Percentiles rank a stretch among this genome's conserved stretches.
phyloP scores from a whole-genome alignment of 37 sponge, comb jelly and placozoan species.

The Spongilla lacustris region DNA sequence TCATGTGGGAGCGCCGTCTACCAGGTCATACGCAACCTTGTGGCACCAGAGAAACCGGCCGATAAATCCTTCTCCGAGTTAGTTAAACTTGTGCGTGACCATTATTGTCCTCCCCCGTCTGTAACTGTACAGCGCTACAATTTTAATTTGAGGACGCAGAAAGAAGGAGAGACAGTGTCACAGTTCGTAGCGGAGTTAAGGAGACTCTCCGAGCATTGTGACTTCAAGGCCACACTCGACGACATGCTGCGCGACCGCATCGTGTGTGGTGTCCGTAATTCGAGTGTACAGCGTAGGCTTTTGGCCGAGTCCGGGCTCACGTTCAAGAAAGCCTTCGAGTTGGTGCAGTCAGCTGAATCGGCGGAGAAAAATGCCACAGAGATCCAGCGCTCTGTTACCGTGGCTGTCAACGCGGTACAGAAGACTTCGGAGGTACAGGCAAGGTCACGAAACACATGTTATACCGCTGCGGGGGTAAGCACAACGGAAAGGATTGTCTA shows the following conservation, averaged over 20 bases:
- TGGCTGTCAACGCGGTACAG: not conserved
- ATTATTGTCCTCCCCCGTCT: constrained; percentile 34
- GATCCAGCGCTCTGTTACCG: not conserved
- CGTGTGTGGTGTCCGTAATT: constrained; percentile 31
- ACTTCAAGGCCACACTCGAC: constrained; percentile 16
- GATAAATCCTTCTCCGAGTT: constrained; percentile 15
- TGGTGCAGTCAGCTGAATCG: constrained; percentile 35
- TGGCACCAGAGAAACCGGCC: too few species aligned
- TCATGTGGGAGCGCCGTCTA: too few species aligned
- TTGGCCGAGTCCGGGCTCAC: constrained; percentile 37
- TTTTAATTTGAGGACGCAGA: constrained; percentile 30
- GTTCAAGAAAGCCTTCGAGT: constrained; percentile 34
- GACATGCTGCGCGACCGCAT: constrained; percentile 68
- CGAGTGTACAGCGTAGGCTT: constrained; percentile 28
- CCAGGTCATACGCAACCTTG: too few species aligned
- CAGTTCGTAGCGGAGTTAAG: constrained; percentile 32
- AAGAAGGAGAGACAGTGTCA: constrained; percentile 26
- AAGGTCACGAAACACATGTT: not conserved
- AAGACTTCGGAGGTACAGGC: not conserved
- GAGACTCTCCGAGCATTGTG: constrained; percentile 37
- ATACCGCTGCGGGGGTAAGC: constrained; percentile 23
- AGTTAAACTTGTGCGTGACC: constrained; percentile 14
- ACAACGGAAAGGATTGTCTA: not conserved
- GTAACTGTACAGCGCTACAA: constrained; percentile 40
- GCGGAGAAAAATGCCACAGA: constrained; percentile 25